These are phyloP conservation scores for Uropsilus gracilis DNA, from an alignment of 2,113 vertebrate genomes.

Conservation along the genomic window DNA sequence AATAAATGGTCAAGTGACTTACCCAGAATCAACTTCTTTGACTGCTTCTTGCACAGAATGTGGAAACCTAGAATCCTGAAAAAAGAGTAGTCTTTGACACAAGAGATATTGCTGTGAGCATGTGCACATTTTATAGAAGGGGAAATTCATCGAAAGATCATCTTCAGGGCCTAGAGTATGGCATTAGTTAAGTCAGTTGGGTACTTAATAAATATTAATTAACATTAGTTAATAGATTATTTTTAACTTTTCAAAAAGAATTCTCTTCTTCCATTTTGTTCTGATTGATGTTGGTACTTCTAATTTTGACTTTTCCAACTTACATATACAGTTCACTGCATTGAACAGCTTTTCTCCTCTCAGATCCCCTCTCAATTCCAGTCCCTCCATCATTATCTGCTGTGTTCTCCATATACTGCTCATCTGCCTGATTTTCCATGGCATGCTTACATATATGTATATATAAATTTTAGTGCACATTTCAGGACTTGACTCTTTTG, in stretches of 20 bases:
- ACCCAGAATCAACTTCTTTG: neutral
- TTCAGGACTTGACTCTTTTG: neutral
- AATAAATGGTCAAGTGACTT: slow-evolving; percentile 23
- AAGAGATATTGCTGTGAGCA: neutral
- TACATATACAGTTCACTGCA: neutral
- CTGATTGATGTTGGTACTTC: neutral
- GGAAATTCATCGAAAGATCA: neutral
- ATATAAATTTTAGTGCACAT: neutral
- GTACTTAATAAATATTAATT: neutral
- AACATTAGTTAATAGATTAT: neutral
- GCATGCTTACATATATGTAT: no score
- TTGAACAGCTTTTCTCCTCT: neutral
- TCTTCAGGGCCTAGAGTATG: neutral
- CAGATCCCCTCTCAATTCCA: neutral
- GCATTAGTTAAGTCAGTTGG: no score
- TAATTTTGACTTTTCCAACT: neutral
- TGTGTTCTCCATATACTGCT: neutral
- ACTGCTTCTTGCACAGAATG: neutral
- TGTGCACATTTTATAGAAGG: neutral
- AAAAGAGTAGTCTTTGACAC: neutral
- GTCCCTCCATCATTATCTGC: neutral
- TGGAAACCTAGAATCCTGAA: neutral
- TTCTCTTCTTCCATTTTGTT: neutral
- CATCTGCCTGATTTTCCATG: neutral
- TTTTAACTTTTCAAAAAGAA: neutral